Conservation (phyloP, 1,140 invertebrate genomes). For the Thaumatotibia leucotreta region DNA sequence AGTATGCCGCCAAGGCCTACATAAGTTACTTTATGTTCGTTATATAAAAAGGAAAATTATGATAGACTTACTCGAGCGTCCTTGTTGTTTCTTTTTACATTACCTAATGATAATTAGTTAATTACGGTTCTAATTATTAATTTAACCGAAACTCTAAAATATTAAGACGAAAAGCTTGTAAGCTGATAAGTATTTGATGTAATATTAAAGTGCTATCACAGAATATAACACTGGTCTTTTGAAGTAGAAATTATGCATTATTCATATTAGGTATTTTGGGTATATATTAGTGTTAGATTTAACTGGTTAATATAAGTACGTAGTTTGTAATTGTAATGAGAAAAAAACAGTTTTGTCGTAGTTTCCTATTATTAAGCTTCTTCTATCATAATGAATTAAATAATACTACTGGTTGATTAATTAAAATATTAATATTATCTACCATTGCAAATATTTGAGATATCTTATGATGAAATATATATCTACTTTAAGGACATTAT, state of each 20-base stretch:
- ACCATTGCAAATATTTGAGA: conserved; percentile 78
- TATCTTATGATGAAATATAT: conserved; percentile 77
- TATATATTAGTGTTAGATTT: conserved; percentile 75
- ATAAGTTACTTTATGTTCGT: conserved; percentile 62
- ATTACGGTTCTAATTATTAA: conserved; percentile 78
- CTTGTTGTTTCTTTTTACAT: conserved; percentile 66
- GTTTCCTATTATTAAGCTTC: conserved; percentile 77
- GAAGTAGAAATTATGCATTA: conserved; percentile 74
- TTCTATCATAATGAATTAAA: conserved; percentile 77
- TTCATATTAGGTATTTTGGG: conserved; percentile 77
- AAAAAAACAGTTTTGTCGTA: conserved; percentile 74
- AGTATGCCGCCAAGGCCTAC: conserved; percentile 18
- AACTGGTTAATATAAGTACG: conserved; percentile 73
- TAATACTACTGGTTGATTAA: conserved; percentile 76
- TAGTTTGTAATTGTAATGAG: conserved; percentile 73
- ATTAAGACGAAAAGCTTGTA: conserved; percentile 67
- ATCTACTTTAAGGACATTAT: conserved; percentile 78
- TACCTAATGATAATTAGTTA: conserved; percentile 78
- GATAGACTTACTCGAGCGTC: conserved; percentile 74
- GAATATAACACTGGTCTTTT: conserved; percentile 65
- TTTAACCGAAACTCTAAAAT: conserved; percentile 73
- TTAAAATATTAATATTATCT: conserved; percentile 75
- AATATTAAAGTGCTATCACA: conserved; percentile 67
- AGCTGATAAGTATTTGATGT: conserved; percentile 62
- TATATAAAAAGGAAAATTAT: conserved; percentile 78